Evolutionary conservation across 2,888 invertebrate species (phyloP).

Genomic region (Callosobruchus maculatus): DNA sequence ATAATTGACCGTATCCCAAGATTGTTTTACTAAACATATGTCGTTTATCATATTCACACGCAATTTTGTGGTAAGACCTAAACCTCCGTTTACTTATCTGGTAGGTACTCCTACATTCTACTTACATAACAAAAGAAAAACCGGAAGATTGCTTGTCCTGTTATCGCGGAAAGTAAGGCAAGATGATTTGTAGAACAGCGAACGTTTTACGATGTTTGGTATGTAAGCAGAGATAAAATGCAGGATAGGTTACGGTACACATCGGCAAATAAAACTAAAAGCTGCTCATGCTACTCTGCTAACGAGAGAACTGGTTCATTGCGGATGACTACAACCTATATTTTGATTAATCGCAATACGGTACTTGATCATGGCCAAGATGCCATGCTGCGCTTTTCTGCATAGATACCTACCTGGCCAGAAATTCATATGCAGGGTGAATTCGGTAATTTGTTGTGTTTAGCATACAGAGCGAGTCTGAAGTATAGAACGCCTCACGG

Average conservation of each 20-base stretch:
- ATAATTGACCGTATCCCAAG: too few relatives aligned
- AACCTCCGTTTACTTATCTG: background rate
- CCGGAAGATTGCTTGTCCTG: background rate
- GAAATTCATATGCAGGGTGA: too few relatives aligned
- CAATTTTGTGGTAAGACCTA: background rate
- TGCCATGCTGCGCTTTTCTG: background rate
- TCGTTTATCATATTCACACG: background rate
- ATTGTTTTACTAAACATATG: too few relatives aligned
- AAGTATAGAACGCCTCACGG: too few relatives aligned
- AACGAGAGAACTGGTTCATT: background rate
- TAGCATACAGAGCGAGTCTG: too few relatives aligned
- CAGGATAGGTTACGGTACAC: background rate
- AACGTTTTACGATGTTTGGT: background rate
- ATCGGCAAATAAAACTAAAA: background rate
- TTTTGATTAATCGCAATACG: background rate
- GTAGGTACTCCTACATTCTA: background rate
- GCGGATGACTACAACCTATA: background rate
- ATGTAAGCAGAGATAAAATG: background rate
- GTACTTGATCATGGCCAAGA: background rate
- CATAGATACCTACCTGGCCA: background rate
- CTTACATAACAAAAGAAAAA: background rate
- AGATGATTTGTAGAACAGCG: background rate
- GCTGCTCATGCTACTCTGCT: background rate
- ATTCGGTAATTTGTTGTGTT: too few relatives aligned
- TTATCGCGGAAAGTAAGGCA: background rate